These are phyloP conservation scores for Atherinosoma microstoma DNA, from an alignment of 2,797 vertebrate species.

Conservation along the genomic window DNA sequence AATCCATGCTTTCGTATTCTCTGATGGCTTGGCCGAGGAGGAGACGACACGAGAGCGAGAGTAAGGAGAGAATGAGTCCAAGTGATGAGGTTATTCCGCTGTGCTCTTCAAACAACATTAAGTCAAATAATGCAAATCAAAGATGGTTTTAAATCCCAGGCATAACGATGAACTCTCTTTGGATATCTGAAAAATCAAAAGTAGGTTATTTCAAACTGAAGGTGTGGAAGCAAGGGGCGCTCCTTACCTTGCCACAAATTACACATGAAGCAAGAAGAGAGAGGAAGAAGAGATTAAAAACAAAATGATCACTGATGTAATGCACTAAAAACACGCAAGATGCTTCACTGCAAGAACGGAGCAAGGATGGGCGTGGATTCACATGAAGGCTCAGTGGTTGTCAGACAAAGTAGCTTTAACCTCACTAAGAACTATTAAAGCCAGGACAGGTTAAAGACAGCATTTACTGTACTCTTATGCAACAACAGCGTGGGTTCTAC, in stretches of 20 bases:
- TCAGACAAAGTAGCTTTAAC: slow-evolving; percentile 8
- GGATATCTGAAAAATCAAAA: slow-evolving; percentile 59
- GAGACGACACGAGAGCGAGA: slow-evolving; percentile 29
- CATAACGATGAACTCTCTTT: slow-evolving; percentile 14
- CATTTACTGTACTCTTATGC: neutral
- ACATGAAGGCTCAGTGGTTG: slow-evolving; percentile 3
- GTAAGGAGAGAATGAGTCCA: slow-evolving; percentile 12
- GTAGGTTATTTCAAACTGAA: slow-evolving; percentile 44
- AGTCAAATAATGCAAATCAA: slow-evolving; percentile 24
- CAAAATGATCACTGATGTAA: slow-evolving; percentile 32
- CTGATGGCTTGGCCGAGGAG: slow-evolving; percentile 39
- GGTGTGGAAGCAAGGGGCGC: slow-evolving; percentile 60
- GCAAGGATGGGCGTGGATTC: slow-evolving; percentile 60
- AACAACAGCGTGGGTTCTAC: slow-evolving; percentile 1
- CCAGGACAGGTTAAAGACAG: neutral
- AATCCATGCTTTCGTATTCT: slow-evolving; percentile 42
- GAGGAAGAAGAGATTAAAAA: slow-evolving; percentile 81
- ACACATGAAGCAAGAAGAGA: slow-evolving; percentile 82
- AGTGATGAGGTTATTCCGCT: slow-evolving; percentile 10
- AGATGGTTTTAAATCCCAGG: slow-evolving; percentile 16
- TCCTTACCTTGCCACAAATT: slow-evolving; percentile 85
- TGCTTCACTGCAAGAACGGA: slow-evolving; percentile 61
- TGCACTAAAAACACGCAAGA: slow-evolving; percentile 47
- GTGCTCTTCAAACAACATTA: slow-evolving; percentile 1
- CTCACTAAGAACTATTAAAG: neutral